Percentiles rank a stretch among this genome's conserved stretches.
Evolutionary conservation across 2,797 vertebrate species (phyloP).

Genomic region (Podarcis lilfordi): DNA sequence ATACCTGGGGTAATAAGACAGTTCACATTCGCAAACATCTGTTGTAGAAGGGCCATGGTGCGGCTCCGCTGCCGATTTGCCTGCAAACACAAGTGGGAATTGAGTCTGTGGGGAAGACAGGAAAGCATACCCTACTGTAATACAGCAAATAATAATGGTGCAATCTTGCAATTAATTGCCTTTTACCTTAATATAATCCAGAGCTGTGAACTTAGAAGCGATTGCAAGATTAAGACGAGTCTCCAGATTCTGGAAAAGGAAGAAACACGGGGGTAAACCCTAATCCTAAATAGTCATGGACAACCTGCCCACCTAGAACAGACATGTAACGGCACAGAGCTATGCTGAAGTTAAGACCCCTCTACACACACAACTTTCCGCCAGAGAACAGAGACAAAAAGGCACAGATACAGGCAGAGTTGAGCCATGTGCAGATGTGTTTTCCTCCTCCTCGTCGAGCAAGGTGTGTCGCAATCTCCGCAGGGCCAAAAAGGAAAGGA

Average conservation of each 20-base stretch:
- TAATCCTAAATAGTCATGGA: neutral
- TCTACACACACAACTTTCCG: neutral
- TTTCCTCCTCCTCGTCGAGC: neutral
- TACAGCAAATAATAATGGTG: neutral
- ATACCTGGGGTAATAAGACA: conserved; percentile 76
- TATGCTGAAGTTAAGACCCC: neutral
- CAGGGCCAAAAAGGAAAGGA: neutral
- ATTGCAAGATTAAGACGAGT: conserved; percentile 64
- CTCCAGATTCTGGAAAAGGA: conserved; percentile 71
- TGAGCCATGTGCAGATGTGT: neutral
- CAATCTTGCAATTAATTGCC: neutral
- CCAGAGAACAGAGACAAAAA: neutral
- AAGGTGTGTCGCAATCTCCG: neutral
- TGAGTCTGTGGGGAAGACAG: neutral
- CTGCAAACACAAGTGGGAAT: conserved; percentile 59
- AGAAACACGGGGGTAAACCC: neutral
- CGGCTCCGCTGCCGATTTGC: conserved; percentile 74
- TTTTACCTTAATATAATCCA: conserved; percentile 74
- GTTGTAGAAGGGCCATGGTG: conserved; percentile 61
- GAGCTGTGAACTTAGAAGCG: conserved; percentile 68
- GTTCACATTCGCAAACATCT: conserved; percentile 67
- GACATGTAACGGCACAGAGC: neutral
- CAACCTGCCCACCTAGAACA: neutral
- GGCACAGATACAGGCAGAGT: neutral
- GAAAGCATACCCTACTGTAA: neutral